Conservation (phyloP, 2,113 vertebrate species). For the Ranitomeya variabilis region DNA sequence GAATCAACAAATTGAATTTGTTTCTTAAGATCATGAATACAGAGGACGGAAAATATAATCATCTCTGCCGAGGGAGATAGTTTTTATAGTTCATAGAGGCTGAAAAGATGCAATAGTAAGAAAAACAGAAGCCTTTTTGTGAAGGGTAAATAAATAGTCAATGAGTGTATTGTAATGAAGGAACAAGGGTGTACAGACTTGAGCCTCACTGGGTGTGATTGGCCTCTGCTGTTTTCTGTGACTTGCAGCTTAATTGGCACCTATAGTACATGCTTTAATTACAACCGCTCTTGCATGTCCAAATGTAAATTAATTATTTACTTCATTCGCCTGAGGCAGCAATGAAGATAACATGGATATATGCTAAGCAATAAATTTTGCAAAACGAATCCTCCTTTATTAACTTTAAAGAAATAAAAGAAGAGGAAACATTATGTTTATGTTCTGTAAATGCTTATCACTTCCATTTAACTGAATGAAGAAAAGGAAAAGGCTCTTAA, state of each 20-base stretch:
- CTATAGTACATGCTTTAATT: slow-evolving; percentile 67
- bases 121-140: slow-evolving; percentile 85
- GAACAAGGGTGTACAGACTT: slow-evolving; percentile 67
- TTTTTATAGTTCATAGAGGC: slow-evolving; percentile 48
- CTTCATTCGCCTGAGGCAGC: slow-evolving; percentile 69
- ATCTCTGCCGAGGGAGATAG: slow-evolving; percentile 20
- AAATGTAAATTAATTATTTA: slow-evolving; percentile 74
- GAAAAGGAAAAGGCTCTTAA: slow-evolving; percentile 25
- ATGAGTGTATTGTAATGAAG: slow-evolving; percentile 79
- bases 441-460: slow-evolving; percentile 53
- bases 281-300: slow-evolving; percentile 69
- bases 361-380: slow-evolving; percentile 35
- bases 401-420: slow-evolving; percentile 44
- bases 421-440: slow-evolving; percentile 39
- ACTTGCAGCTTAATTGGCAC: slow-evolving; percentile 78
- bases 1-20: slow-evolving; percentile 20
- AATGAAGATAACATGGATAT: slow-evolving; percentile 59
- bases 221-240: slow-evolving; percentile 72
- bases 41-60: neutral
- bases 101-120: slow-evolving; percentile 71
- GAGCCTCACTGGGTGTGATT: slow-evolving; percentile 63
- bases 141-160: slow-evolving; percentile 85
- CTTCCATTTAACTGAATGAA: slow-evolving; percentile 40
- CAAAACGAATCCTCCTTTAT: slow-evolving; percentile 40
- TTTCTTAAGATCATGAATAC: slow-evolving; percentile 21